Evolutionary conservation across 2,888 invertebrate genomes (phyloP).

Genomic region (Baccha elongata): DNA sequence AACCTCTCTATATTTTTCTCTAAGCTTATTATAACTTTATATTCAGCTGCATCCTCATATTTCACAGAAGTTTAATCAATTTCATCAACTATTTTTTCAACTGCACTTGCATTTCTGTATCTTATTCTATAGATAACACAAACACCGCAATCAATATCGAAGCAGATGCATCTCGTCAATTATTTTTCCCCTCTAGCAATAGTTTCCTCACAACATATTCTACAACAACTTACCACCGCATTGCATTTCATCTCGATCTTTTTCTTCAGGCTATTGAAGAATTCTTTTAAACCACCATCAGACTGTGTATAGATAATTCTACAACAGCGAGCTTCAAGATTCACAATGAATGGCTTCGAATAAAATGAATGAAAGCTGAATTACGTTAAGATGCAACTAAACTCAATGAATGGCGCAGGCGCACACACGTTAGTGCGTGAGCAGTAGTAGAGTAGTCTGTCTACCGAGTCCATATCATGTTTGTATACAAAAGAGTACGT

Average conservation of each 20-base stretch:
- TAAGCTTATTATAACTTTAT: too few relatives aligned
- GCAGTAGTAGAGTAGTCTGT: constrained; percentile 49
- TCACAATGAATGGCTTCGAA: constrained; percentile 68
- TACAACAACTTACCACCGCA: constrained; percentile 7
- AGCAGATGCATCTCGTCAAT: constrained; percentile 4
- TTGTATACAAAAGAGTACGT: constrained; percentile 42
- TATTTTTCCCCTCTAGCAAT: neutral
- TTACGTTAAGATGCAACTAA: constrained; percentile 40
- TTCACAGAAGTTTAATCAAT: neutral
- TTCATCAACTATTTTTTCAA: neutral
- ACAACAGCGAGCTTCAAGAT: constrained; percentile 47
- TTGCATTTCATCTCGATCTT: neutral
- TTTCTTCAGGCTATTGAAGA: constrained; percentile 14
- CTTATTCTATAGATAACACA: neutral
- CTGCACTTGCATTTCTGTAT: neutral
- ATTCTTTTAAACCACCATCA: constrained; percentile 18
- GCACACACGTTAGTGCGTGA: constrained; percentile 65
- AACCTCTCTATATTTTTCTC: too few relatives aligned
- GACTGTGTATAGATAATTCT: constrained; percentile 7
- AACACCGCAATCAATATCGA: neutral
- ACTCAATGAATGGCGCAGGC: constrained; percentile 58
- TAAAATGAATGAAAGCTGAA: constrained; percentile 70
- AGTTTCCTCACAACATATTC: neutral
- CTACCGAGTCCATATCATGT: constrained; percentile 7
- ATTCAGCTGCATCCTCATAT: neutral